These are phyloP conservation scores for Mellilla xanthometata DNA, from an alignment of 2,888 invertebrate species.

Conservation along the genomic window DNA sequence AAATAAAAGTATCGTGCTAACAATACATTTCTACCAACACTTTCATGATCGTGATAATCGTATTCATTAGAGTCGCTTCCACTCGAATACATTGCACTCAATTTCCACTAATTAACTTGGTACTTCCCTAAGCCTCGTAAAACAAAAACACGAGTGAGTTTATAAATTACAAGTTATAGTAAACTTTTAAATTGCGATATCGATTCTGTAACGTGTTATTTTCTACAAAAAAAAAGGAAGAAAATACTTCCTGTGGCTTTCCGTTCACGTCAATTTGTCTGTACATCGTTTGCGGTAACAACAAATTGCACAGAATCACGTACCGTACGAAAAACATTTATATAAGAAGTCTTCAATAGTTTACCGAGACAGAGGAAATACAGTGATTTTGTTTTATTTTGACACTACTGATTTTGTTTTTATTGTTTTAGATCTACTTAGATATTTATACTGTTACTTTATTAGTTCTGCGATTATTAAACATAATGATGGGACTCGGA, in stretches of 20 bases:
- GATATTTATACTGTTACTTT: no score
- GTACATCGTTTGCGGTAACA: constrained; percentile 13
- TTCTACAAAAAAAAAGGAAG: background rate
- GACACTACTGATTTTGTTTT: no score
- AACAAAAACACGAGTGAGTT: background rate
- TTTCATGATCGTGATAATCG: constrained; percentile 15
- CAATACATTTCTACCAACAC: background rate
- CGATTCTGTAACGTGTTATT: background rate
- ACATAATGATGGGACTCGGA: no score
- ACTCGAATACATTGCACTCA: constrained; percentile 16
- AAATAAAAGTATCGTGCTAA: no score
- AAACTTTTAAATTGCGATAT: constrained; percentile 1
- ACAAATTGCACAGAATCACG: constrained; percentile 2
- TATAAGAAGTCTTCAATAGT: no score
- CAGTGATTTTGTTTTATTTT: no score
- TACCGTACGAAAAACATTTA: constrained; percentile 11
- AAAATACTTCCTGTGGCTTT: constrained; percentile 9
- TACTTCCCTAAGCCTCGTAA: constrained; percentile 4
- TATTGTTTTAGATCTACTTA: no score
- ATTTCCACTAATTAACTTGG: constrained; percentile 10
- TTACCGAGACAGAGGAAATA: no score
- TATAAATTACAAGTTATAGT: constrained; percentile 1
- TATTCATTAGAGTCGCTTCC: constrained; percentile 20
- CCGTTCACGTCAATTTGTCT: constrained; percentile 4
- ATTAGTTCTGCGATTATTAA: no score